These are phyloP conservation scores for Pedicia rivosa DNA, from an alignment of 2,888 invertebrate species.

Conservation along the genomic window DNA sequence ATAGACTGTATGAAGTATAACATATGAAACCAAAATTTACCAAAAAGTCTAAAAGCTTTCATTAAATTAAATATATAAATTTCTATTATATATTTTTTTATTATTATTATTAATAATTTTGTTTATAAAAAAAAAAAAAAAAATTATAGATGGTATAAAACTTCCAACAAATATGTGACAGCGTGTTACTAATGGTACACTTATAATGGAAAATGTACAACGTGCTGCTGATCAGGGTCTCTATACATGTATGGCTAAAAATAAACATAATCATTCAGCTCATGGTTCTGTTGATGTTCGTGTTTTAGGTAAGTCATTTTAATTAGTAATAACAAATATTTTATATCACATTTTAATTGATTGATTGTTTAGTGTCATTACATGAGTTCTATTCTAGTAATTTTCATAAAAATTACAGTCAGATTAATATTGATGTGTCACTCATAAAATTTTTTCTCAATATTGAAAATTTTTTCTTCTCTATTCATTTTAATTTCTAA, in stretches of 20 bases:
- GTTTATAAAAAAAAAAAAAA: too few species aligned
- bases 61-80: neutral
- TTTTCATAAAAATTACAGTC: too few species aligned
- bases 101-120: neutral
- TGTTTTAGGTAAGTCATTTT: slow-evolving; percentile 41
- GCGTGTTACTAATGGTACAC: slow-evolving; percentile 67
- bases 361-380: too few species aligned
- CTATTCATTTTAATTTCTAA: too few species aligned
- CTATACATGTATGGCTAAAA: slow-evolving; percentile 76
- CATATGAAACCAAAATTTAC: too few species aligned
- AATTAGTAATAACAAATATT: too few species aligned
- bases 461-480: too few species aligned
- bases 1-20: too few species aligned
- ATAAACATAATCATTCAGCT: slow-evolving; percentile 63
- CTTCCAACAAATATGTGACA: slow-evolving; percentile 76
- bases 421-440: too few species aligned
- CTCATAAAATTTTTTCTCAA: too few species aligned
- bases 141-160: slow-evolving; percentile 54
- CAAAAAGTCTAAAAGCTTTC: too few species aligned
- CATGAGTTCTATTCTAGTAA: too few species aligned
- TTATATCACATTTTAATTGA: neutral
- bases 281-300: slow-evolving; percentile 56
- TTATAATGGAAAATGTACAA: slow-evolving; percentile 71
- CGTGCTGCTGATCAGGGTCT: slow-evolving; percentile 73
- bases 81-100: neutral